Conservation (phyloP, 2,888 invertebrate genomes). For the Drosophila percnosoma region DNA sequence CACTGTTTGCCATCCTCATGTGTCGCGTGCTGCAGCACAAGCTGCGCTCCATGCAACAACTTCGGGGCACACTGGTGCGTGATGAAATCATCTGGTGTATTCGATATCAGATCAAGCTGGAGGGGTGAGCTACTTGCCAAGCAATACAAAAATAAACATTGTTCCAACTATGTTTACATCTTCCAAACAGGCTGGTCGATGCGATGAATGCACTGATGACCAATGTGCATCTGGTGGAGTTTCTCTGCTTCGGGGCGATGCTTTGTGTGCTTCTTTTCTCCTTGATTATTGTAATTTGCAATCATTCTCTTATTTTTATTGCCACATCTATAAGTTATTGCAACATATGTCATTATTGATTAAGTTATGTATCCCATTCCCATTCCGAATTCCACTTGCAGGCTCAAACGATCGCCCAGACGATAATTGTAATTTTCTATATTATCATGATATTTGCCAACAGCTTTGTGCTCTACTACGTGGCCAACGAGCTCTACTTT, state of each 20-base stretch:
- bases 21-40: slow-evolving; percentile 73
- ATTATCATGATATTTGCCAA: slow-evolving; percentile 79
- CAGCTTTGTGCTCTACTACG: slow-evolving; percentile 75
- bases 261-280: slow-evolving; percentile 80
- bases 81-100: slow-evolving; percentile 75
- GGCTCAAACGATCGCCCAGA: slow-evolving; percentile 74
- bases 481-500: slow-evolving; percentile 76
- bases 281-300: slow-evolving; percentile 67
- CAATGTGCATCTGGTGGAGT: slow-evolving; percentile 67
- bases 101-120: slow-evolving; percentile 74
- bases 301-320: background rate
- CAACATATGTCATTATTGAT: background rate
- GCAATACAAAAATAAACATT: background rate
- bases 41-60: slow-evolving; percentile 53
- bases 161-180: background rate
- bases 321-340: background rate
- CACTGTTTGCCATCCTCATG: slow-evolving; percentile 76
- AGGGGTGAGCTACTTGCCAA: slow-evolving; percentile 56
- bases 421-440: slow-evolving; percentile 69
- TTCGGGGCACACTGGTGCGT: slow-evolving; percentile 32
- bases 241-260: slow-evolving; percentile 77
- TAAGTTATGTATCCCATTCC: background rate
- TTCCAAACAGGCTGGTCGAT: slow-evolving; percentile 36
- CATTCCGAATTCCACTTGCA: background rate
- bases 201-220: slow-evolving; percentile 65